A percentile compares a stretch with the other conserved stretches of the same genome.
Conservation (phyloP, 2,797 vertebrate species). For the Hippopotamyrus pictus region DNA sequence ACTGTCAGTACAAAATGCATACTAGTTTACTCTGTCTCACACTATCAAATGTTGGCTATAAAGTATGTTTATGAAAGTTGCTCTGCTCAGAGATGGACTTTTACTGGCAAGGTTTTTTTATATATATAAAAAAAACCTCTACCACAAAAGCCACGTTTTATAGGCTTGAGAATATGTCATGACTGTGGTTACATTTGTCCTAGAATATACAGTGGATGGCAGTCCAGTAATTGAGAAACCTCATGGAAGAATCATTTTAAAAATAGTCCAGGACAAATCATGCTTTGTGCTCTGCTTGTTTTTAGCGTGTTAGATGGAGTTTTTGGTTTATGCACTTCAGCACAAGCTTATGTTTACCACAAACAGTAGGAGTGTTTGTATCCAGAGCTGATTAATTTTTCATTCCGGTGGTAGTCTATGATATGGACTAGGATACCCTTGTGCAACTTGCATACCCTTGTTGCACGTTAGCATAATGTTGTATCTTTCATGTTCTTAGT, state of each 20-base stretch:
- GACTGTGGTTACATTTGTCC: conserved; percentile 30
- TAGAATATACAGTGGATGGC: conserved; percentile 29
- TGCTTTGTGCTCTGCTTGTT: conserved; percentile 29
- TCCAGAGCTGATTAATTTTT: background rate
- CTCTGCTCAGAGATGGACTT: conserved; percentile 26
- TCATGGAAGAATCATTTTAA: conserved; percentile 31
- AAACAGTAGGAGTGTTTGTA: background rate
- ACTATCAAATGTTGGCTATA: conserved; percentile 30
- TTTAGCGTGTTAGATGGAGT: conserved; percentile 16
- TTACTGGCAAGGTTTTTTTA: conserved; percentile 25
- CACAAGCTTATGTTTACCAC: background rate
- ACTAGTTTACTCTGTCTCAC: conserved; percentile 29
- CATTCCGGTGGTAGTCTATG: background rate
- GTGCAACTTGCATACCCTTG: background rate
- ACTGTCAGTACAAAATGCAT: conserved; percentile 11
- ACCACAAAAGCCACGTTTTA: conserved; percentile 33
- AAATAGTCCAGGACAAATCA: conserved; percentile 40
- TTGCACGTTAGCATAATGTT: background rate
- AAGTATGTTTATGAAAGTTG: conserved; percentile 31
- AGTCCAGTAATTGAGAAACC: conserved; percentile 40
- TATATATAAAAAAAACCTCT: background rate
- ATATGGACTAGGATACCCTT: background rate
- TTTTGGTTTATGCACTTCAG: conserved; percentile 20
- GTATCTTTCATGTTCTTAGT: background rate
- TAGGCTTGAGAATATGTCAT: conserved; percentile 29